These are phyloP conservation scores for Pelmatolapia mariae DNA, from an alignment of 2,113 vertebrate species.

Conservation along the genomic window DNA sequence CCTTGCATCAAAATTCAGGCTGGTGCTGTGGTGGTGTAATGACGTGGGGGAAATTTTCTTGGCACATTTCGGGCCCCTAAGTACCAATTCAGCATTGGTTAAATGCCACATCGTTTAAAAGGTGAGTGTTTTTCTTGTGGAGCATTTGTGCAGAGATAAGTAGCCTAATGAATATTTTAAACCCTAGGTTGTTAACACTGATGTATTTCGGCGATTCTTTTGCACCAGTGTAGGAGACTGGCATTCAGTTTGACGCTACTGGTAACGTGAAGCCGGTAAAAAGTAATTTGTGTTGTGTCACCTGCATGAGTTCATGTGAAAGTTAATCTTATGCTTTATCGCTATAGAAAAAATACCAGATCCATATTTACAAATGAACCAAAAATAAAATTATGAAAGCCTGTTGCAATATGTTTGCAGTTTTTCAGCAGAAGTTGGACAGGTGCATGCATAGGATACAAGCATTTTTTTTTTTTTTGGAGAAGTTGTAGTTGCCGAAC, in stretches of 20 bases:
- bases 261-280: neutral
- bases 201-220: neutral
- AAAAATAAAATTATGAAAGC: neutral
- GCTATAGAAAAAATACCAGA: neutral
- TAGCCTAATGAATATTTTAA: neutral
- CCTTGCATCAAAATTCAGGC: neutral
- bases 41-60: neutral
- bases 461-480: neutral
- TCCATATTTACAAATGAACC: neutral
- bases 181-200: neutral
- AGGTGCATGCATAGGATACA: neutral
- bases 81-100: neutral
- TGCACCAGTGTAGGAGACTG: neutral
- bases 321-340: neutral
- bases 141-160: neutral
- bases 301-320: neutral
- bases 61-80: neutral
- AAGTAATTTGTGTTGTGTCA: neutral
- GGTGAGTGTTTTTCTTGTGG: neutral
- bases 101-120: neutral
- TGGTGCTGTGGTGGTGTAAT: neutral
- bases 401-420: neutral
- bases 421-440: slow-evolving; percentile 1
- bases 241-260: neutral
- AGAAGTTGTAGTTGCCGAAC: neutral